Evolutionary conservation across 2,113 vertebrate genomes (phyloP), one percentile per base, ranked within the genome.

Genomic region (Grallaria varia): DNA sequence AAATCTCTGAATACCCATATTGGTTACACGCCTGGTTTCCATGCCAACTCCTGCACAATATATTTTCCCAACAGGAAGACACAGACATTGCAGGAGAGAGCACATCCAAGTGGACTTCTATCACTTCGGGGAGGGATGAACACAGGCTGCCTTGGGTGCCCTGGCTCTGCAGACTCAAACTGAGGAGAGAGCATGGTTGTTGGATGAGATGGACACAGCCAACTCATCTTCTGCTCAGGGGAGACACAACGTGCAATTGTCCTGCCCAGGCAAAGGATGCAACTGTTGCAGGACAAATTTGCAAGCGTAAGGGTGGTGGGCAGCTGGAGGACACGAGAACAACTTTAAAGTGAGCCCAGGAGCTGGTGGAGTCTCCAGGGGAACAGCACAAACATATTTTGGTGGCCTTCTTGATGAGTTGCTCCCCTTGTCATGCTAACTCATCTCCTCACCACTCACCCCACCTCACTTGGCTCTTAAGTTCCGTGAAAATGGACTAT

Each of bases 381-480:
- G 89, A 83, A 68, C 25, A 49, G 13, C 78, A 20, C 33, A 85
- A 79, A 55, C 27, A 68, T 60, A 47, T 67, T 78, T 68, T 63
- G 56, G 33, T 45, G 56, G 12, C 23, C 3, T 50, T 25, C 47
- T 71, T 80, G 25, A 39, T 63, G 7, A 73, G 3, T 20, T 74
- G 23, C 31, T 75, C 8, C 3, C 11, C 17, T 87, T 82, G 30
- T 12, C 25, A 22, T 8, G 14, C 31, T 35, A 53, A 12, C 20
- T 78, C 11, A 8, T 39, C 35, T 84, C 0, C 0, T 68, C 25
- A n/a, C 12, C 14, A 15, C 25, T 74, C 22, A 23, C 2, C 7
- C 31, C 23, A 39, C 27, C 68, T 82, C 4, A 2, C 30, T 18
- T 42, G 42, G 15, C 39, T 89, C 47, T 74, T 68, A 53, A 58